Evolutionary conservation across 64 coral and sea anemone genomes (phyloP), one percentile per base, ranked within the genome.

Genomic region (Platygyra sinensis): DNA sequence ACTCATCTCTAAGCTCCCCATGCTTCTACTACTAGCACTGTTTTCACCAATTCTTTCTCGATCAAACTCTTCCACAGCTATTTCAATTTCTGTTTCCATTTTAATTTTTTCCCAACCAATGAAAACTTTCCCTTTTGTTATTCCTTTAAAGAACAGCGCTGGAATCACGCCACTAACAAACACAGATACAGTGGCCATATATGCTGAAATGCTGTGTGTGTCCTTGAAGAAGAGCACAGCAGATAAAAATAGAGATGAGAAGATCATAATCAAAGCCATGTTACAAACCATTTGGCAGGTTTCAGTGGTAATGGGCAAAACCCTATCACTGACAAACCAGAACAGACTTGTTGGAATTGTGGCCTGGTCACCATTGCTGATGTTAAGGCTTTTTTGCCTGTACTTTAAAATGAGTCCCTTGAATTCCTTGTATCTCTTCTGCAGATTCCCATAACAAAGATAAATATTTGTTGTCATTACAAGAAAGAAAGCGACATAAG

Each of bases 301-400:
- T 82, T 82, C 80, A 30, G 80, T 30, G 63, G 14, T 46, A 22
- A 82, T 39, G 16, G 80, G 80, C 3, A 82, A 11, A 22, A 64
- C 29, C 19, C 13, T 60, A 16, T 42, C 60, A n/a, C 59, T 39
- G 2, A 82, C 80, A 2, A 22, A 39, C 80, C 80, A 82, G 64
- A 22, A 82, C 6, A 82, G 19, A 9, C 39, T 28, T 62, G 61
- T 65, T 42, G 80, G 60, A 19, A 82, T 82, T 36, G 80, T 82
- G 13, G 24, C 30, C 3, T 67, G 17, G 60, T 38, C 15, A 12
- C 31, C 20, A 30, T 22, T 60, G 5, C 17, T 17, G 3, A 2
- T 22, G 12, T 30, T 30, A 9, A 39, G 28, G 10, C 67, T 16
- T 31, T 65, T 9, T 65, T 46, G 12, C 18, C 7, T 5, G 3